phyloP scores from a whole-genome alignment of 2,888 invertebrate species.

The Mayetiola destructor region DNA sequence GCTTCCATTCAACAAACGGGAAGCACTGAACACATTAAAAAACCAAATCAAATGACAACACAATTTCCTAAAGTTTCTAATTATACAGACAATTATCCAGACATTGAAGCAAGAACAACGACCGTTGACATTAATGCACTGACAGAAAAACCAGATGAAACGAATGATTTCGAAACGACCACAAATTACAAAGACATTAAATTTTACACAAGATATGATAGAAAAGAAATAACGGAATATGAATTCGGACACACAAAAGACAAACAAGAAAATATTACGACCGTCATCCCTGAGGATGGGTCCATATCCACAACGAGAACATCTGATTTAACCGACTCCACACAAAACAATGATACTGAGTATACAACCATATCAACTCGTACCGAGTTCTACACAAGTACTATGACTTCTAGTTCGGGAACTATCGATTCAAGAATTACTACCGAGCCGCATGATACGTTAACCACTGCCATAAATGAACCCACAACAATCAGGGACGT shows the following conservation, averaged over 20 bases:
- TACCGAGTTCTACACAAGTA: too few relatives aligned
- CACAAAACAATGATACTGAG: too few relatives aligned
- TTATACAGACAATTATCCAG: neutral
- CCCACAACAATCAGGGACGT: too few relatives aligned
- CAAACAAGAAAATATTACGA: neutral
- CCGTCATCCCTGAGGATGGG: too few relatives aligned
- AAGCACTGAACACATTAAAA: neutral
- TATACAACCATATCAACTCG: too few relatives aligned
- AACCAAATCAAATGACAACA: neutral
- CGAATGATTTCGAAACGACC: neutral
- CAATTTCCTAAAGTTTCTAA: too few relatives aligned
- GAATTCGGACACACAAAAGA: neutral
- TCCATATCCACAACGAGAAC: too few relatives aligned
- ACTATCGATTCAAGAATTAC: too few relatives aligned
- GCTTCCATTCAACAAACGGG: neutral
- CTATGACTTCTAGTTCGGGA: too few relatives aligned
- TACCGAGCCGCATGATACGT: too few relatives aligned
- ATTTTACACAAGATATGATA: neutral
- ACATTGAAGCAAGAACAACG: neutral
- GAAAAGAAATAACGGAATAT: conserved; percentile 2
- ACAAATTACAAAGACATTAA: neutral
- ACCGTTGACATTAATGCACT: neutral
- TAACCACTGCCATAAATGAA: too few relatives aligned
- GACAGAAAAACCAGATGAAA: neutral
- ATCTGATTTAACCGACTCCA: too few relatives aligned